Base-by-base conservation (phyloP, 2,797 vertebrate species). In the Perodicticus potto region DNA sequence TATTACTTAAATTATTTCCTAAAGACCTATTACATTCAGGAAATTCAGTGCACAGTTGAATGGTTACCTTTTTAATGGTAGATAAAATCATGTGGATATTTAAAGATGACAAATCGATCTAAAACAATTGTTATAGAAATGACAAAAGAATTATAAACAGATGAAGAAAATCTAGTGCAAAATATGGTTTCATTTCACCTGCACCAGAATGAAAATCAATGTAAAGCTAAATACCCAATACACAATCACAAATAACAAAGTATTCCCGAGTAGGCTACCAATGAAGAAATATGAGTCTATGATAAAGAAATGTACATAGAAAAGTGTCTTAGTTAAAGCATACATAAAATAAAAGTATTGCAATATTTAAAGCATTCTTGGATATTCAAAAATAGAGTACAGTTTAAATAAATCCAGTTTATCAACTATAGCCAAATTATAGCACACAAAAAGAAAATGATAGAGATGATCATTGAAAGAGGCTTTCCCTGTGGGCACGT, bases 1-100 rank as follows among this genome's bases (percentile, higher is more conserved):
- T 95, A 45, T 73, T 70, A 77, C 23, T 91, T 72, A 94, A 49
- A 57, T 76, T 76, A 65, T 85, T 82, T 43, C 57, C 55, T 67
- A 77, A 82, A 76, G 16, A 89, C 8, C 29, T 67, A 77, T 23
- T 73, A 73, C 53, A 69, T n/a, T 73, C 17, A 45, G 34, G 12
- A 78, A 89, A 89, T 91, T 88, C 34, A 23, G 2, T 72, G 27
- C 59, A 12, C 43, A n/a, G 1, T 82, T 91, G 74, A 73, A 69
- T 32, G 17, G 25, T 73, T 91, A 67, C 6, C 25, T 27, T 90
- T 84, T 80, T 40, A 84, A 61, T 40, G 19, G n/a, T 45, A 82
- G 9, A 83, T 45, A 22, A 85, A 93, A 34, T 25, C 34, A 34
- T 55, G 8, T 92, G 76, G 7, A 40, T 69, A 49, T 73, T 89